A percentile compares a stretch with the other conserved stretches of the same genome.
Conservation (phyloP, 2,888 invertebrate genomes). For the Tipula helvola region DNA sequence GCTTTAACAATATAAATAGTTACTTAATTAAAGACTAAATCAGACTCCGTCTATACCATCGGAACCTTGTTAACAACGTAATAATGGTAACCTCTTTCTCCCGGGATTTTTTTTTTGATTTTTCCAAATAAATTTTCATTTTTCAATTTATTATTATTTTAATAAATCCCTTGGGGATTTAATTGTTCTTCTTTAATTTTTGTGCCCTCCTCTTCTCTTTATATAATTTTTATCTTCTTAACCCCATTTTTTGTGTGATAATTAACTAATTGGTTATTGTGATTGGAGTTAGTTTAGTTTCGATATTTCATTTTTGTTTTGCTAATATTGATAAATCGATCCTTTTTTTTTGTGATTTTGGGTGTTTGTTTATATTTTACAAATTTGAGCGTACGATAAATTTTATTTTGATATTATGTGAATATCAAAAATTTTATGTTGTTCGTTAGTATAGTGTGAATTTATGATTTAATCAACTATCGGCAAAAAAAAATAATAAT, state of each 20-base stretch:
- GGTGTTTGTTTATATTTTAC: background rate
- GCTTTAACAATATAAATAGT: background rate
- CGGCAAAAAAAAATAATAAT: background rate
- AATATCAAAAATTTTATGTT: background rate
- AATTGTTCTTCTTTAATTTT: background rate
- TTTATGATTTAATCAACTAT: background rate
- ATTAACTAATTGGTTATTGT: background rate
- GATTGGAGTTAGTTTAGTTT: background rate
- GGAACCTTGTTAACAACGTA: background rate
- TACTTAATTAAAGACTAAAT: too few relatives aligned
- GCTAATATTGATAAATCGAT: background rate
- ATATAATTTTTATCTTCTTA: background rate
- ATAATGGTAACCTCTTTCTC: background rate
- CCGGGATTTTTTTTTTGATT: background rate
- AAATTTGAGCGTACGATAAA: background rate
- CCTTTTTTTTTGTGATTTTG: background rate
- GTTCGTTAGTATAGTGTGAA: background rate
- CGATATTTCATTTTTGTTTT: background rate
- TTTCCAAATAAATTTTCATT: background rate
- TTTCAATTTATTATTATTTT: background rate
- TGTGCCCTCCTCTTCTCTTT: background rate
- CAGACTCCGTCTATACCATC: background rate
- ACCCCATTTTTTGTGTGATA: background rate
- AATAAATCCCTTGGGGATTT: background rate
- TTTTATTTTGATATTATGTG: background rate